Conservation (phyloP, 2,113 vertebrate genomes). For the Sus scrofa region T2T-Sscrofa CM000819.6:80412001-80412500, state of each 20-base stretch:
- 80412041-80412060: not conserved
- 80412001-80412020: conserved; percentile 50
- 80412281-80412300: not conserved
- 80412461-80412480: not conserved
- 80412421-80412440: not conserved
- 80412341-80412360: not conserved
- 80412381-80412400: not conserved
- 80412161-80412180: conserved; percentile 57
- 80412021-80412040: conserved; percentile 17
- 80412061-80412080: not conserved
- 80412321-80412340: conserved; percentile 59
- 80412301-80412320: conserved; percentile 19
- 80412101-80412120: not conserved
- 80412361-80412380: not conserved
- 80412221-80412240: not conserved
- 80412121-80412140: conserved; percentile 1
- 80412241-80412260: not conserved
- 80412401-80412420: conserved; percentile 13
- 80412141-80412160: conserved; percentile 44
- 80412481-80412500: not conserved
- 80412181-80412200: conserved; percentile 39
- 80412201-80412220: not conserved
- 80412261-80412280: conserved; percentile 19
- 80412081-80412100: not conserved
- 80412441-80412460: conserved; percentile 30